Conservation (phyloP, 2,888 invertebrate species). For the Drosophila subsilvestris region DNA sequence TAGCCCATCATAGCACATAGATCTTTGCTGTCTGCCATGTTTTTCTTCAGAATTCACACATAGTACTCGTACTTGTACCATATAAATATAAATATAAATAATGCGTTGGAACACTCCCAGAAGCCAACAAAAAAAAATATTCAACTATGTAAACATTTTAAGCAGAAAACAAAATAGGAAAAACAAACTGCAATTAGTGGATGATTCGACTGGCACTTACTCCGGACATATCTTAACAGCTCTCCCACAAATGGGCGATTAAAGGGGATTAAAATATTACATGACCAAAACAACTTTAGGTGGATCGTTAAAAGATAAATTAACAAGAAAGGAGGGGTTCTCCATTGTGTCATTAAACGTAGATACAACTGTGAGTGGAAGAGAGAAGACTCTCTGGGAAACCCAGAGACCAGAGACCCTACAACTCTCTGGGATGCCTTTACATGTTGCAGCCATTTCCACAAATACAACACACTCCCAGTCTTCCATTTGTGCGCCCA, state of each 20-base stretch:
- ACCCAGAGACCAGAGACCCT: too few relatives aligned
- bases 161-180: slow-evolving; percentile 3
- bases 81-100: slow-evolving; percentile 8
- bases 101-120: slow-evolving; percentile 13
- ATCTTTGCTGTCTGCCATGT: background rate
- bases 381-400: too few relatives aligned
- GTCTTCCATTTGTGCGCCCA: too few relatives aligned
- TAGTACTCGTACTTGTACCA: background rate
- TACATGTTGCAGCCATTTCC: too few relatives aligned
- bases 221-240: too few relatives aligned
- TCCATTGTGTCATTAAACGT: too few relatives aligned
- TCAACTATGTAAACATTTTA: slow-evolving; percentile 18
- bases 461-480: too few relatives aligned
- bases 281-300: background rate
- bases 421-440: too few relatives aligned
- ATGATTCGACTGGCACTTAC: background rate
- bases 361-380: too few relatives aligned
- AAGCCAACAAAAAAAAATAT: slow-evolving; percentile 1
- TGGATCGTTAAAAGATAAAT: background rate
- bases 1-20: too few relatives aligned
- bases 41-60: slow-evolving; percentile 6
- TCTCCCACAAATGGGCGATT: too few relatives aligned
- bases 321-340: background rate
- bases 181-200: background rate
- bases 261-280: background rate